Evolutionary conservation across 2,888 invertebrate species (phyloP), one percentile per base, ranked within the genome.

Genomic region (Spatulosminthurus flaviceps): DNA sequence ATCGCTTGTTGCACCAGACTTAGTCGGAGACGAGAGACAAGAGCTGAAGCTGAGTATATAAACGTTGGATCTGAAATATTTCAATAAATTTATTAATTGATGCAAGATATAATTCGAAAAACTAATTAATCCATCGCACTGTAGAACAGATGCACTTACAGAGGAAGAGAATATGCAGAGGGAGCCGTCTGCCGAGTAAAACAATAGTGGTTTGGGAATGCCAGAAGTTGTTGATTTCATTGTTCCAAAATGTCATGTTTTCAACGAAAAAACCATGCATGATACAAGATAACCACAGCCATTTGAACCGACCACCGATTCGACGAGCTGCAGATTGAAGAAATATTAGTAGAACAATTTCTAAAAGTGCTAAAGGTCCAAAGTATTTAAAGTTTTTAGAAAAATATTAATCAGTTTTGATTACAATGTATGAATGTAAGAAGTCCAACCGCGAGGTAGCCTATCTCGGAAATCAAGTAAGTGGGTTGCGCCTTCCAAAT

Each of bases 201-300:
- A 93, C 92, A 29, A 94, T 87, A 0, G 93, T 92, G 0, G 92
- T 91, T 88, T 92, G 93, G 0, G 93, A 92, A 86, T 94, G 94
- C 94, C 94, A 95, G 87, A 93, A 94, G 87, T 93, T 94, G 94
- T 93, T 92, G 81, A 92, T 92, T 81, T 93, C 92, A 0, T 93
- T 93, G 24, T 93, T 86, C 82, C 90, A 89, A 86, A 93, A 92
- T 83, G 91, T 91, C 86, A 94, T 89, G 84, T 90, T 90, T 88
- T 94, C 94, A 34, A 93, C 91, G 0, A 92, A 90, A 0, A 94
- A 84, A 1, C 94, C 94, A 86, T 94, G 93, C 1, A 93, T 87
- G n/a, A 93, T 87, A 0, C 92, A 91, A 0, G 90, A 92, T 22
- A 94, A 85, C 94, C 94, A 94, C 76, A 94, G 89, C 88, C 92